phyloP scores from a whole-genome alignment of 2,113 vertebrate species.

The Cranoglanis bouderius region DNA sequence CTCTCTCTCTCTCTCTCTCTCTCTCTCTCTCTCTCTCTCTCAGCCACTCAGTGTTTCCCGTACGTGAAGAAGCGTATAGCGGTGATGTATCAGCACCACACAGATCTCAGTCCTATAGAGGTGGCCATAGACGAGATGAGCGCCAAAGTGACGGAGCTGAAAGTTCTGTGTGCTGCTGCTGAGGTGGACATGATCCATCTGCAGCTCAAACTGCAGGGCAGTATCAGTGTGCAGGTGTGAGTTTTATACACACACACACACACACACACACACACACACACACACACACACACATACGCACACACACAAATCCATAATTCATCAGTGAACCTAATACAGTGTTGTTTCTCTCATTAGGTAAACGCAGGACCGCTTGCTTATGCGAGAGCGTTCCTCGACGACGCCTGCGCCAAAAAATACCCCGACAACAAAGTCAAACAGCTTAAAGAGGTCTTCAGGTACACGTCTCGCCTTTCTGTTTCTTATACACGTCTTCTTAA shows the following conservation, averaged over 20 bases:
- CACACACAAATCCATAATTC: background rate
- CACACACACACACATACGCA: conserved; percentile 19
- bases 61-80: conserved; percentile 97
- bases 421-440: conserved; percentile 97
- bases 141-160: conserved; percentile 87
- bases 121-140: conserved; percentile 99
- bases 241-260: background rate
- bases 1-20: background rate
- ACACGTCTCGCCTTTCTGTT: background rate
- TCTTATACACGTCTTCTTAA: background rate
- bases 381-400: conserved; percentile 94
- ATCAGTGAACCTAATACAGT: background rate
- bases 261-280: conserved; percentile 7
- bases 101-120: conserved; percentile 94
- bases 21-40: background rate
- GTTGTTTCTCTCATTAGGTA: conserved; percentile 74
- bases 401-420: conserved; percentile 89
- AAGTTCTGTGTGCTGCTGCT: conserved; percentile 82
- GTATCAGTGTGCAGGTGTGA: conserved; percentile 85
- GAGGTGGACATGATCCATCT: conserved; percentile 99
- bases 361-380: conserved; percentile 96
- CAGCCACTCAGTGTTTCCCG: conserved; percentile 95
- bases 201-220: conserved; percentile 96
- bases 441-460: conserved; percentile 98
- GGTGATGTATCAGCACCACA: conserved; percentile 97